Conservation (phyloP, 2,113 vertebrate species). For the Craseonycteris thonglongyai region DNA sequence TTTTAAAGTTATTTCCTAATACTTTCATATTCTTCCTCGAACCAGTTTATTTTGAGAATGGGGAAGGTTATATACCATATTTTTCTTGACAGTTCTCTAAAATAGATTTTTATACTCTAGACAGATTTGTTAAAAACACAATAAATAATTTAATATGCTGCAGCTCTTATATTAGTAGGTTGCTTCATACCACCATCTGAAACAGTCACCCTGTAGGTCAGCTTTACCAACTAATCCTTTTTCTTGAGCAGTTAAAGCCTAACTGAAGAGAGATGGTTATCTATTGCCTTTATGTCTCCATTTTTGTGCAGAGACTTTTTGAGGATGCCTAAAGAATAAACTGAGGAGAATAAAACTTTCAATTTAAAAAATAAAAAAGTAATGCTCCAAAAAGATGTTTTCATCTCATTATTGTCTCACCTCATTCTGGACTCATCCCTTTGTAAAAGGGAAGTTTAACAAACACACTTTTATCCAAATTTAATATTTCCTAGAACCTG, state of each 20-base stretch:
- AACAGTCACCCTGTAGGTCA: not conserved
- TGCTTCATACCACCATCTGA: not conserved
- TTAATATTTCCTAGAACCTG: not conserved
- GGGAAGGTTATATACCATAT: not conserved
- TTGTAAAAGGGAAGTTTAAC: not conserved
- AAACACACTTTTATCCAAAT: not conserved
- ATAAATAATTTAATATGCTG: not conserved
- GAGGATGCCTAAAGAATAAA: not conserved
- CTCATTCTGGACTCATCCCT: not conserved
- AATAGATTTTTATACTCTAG: not conserved
- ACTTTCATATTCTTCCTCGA: not conserved
- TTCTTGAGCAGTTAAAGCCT: not conserved
- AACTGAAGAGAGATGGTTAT: not conserved
- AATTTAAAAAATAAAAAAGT: not conserved
- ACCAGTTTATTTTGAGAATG: constrained; percentile 20
- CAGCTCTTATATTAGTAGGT: not conserved
- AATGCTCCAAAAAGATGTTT: not conserved
- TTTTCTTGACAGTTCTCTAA: constrained; percentile 4
- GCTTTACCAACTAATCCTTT: not conserved
- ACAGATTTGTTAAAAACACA: not conserved
- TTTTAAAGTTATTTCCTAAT: constrained; percentile 23
- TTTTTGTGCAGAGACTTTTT: not conserved
- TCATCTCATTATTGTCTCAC: not conserved
- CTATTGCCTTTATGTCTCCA: not conserved
- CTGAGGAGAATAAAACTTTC: not conserved